Evolutionary conservation across 2,113 vertebrate species (phyloP).

Genomic region (Terrapene triunguis): DNA sequence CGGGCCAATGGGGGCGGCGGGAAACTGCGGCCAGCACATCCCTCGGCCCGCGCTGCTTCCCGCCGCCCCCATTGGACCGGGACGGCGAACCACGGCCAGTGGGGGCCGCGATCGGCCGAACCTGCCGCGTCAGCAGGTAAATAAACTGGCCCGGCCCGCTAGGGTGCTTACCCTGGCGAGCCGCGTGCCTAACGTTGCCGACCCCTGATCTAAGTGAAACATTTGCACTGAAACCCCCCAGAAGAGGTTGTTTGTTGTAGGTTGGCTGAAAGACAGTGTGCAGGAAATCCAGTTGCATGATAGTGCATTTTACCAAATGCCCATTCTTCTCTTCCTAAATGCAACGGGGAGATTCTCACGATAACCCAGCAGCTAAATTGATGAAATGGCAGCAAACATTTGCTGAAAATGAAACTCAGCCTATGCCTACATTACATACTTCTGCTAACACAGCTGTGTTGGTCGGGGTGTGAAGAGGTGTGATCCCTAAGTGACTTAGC

Average conservation of each 20-base stretch:
- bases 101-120: too few relatives aligned
- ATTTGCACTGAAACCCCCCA: background rate
- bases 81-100: too few relatives aligned
- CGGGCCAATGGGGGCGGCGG: too few relatives aligned
- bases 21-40: too few relatives aligned
- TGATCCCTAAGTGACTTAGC: background rate
- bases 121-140: too few relatives aligned
- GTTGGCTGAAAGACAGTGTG: background rate
- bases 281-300: background rate
- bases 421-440: background rate
- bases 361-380: background rate
- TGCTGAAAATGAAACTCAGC: background rate
- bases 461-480: background rate
- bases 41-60: too few relatives aligned
- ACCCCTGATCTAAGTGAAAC: background rate
- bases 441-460: background rate
- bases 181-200: too few relatives aligned
- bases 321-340: background rate
- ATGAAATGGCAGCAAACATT: background rate
- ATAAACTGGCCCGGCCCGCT: too few relatives aligned
- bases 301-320: background rate
- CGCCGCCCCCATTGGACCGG: too few relatives aligned
- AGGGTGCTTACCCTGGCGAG: too few relatives aligned
- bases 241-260: background rate
- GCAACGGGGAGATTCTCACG: background rate